Evolutionary conservation across 2,888 invertebrate species (phyloP).

Genomic region (Caenorhabditis drosophilae): DNA sequence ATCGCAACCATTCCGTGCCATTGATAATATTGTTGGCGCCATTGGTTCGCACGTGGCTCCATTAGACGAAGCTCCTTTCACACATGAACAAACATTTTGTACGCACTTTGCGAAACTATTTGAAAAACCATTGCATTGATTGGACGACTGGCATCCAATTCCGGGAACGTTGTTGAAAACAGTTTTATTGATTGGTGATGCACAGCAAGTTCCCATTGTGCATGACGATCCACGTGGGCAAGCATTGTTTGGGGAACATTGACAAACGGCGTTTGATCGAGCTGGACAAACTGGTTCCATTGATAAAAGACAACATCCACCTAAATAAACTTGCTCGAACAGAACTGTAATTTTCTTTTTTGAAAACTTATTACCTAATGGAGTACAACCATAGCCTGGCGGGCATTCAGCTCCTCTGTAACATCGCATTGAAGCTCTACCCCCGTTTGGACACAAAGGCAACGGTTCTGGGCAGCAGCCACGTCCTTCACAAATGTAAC

Average conservation of each 20-base stretch:
- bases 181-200: slow-evolving; percentile 32
- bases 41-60: slow-evolving; percentile 59
- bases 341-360: too few relatives aligned
- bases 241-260: slow-evolving; percentile 63
- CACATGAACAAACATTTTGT: slow-evolving; percentile 58
- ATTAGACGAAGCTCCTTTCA: slow-evolving; percentile 51
- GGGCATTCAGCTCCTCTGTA: slow-evolving; percentile 64
- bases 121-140: slow-evolving; percentile 63
- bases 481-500: slow-evolving; percentile 63
- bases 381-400: slow-evolving; percentile 64
- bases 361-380: too few relatives aligned
- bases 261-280: slow-evolving; percentile 62
- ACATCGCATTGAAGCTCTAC: slow-evolving; percentile 58
- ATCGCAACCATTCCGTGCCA: slow-evolving; percentile 63
- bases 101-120: slow-evolving; percentile 54
- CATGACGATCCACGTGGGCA: slow-evolving; percentile 64
- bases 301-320: slow-evolving; percentile 65
- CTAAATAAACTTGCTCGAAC: slow-evolving; percentile 20
- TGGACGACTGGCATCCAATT: slow-evolving; percentile 48
- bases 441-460: slow-evolving; percentile 66
- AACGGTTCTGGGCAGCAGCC: slow-evolving; percentile 67
- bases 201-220: slow-evolving; percentile 66
- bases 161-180: slow-evolving; percentile 56
- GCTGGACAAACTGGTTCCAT: slow-evolving; percentile 59
- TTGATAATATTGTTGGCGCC: slow-evolving; percentile 43